Evolutionary conservation across 2,888 invertebrate genomes (phyloP), one percentile per base, ranked within the genome.

Genomic region (Mayetiola destructor): DNA sequence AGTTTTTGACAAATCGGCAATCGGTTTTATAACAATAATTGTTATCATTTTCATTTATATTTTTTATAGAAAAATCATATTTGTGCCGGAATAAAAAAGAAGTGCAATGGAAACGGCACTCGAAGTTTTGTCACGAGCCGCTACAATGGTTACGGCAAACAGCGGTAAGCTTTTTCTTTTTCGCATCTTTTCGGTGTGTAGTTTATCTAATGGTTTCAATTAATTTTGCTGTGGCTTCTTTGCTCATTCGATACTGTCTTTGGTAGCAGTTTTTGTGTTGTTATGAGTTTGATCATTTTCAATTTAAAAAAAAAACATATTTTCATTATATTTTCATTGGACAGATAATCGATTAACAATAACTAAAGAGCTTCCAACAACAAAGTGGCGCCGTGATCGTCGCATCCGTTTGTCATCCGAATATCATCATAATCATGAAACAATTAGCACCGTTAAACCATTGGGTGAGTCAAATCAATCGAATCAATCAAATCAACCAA

Each of bases 81-180:
- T 32, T 32, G 32, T 32, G 32, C 32, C n/a, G n/a, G n/a, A 48
- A 32, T 12, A 27, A 53, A 10, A 27, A 16, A 5, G 5, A 5
- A 82, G 82, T 71, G 79, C 80, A 65, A 81, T 85, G 71, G 90
- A 90, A 76, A 84, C 88, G 59, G 85, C 90, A 61, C 74, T 90
- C 70, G 89, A 90, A 68, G 89, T 91, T 64, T 77, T 91, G 63
- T 89, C 89, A 63, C 80, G 89, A 66, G 90, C 89, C 60, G 90
- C 90, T 21, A 88, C 88, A 21, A 89, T 90, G 88, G 83, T 90
- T 64, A 88, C 88, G 72, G 85, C 84, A 62, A 83, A 81, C 63
- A 66, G 69, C 59, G 72, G 71, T 72, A 61, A 66, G 70, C 65
- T 29, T 4, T 23, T 5, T 48, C 23, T 12, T 23, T 48, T 48